Base-by-base conservation (phyloP, 2,113 vertebrate genomes). In the Mionectes macconnelli region DNA sequence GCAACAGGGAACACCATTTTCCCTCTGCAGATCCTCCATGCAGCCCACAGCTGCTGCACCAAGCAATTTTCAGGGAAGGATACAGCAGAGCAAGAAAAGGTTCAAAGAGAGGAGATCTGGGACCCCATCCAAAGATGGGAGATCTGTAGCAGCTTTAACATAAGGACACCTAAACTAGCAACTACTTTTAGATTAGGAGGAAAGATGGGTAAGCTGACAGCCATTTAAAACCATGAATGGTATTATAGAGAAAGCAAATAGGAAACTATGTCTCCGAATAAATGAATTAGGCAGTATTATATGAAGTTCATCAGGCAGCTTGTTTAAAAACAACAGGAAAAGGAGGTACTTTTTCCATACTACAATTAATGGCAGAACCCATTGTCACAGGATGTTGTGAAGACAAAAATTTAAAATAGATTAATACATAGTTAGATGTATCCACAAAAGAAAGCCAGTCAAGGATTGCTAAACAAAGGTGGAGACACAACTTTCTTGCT, bases 301-400 rank as follows among this genome's bases (percentile, higher is more conserved):
- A 73, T 30, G 2, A 92, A 73, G 50, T 74, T 77, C 69, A 86
- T 66, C 59, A 77, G 33, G 35, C 33, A 81, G 45, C 8, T 85
- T 83, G 63, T 39, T 86, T 77, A 69, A 86, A 96, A 94, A 74
- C 68, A 89, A 74, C 72, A 89, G 47, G 83, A 95, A 93, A 95
- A 84, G 47, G 50, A 89, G 72, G 39, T 70, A 67, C n/a, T 92
- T 94, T 77, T 94, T 92, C 83, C 72, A 84, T 33, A 44, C 27
- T 35, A 63, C 30, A 74, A 47, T 81, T 92, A 86, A 89, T 19
- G 47, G 42, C 47, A 90, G 63, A 90, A 77, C 16, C 35, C 44
- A 63, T 13, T 45, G 42, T 56, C 59, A 81, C 55, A 52, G 88
- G 72, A 84, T 74, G 42, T 66, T 80, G 28, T 42, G 63, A 94